Conservation (phyloP, 1,140 invertebrate species). For the Aphelenchoides besseyi region DNA sequence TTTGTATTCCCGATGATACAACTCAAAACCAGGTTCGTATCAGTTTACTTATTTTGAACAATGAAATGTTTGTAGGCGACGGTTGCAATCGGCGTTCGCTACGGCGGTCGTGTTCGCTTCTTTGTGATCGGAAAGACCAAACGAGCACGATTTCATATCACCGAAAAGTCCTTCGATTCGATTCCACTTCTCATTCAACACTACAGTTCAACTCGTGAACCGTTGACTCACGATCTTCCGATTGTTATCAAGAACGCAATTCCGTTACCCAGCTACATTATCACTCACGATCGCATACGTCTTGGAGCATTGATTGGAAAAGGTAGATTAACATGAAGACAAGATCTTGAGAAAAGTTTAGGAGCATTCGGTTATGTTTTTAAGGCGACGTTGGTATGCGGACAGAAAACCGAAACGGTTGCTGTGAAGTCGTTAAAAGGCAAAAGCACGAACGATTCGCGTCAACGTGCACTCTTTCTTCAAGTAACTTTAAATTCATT, state of each 20-base stretch:
- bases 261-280: not conserved
- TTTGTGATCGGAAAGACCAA: conserved; percentile 13
- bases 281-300: conserved; percentile 17
- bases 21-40: not conserved
- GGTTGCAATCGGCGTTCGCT: not conserved
- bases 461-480: conserved; percentile 1
- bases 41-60: not conserved
- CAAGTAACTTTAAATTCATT: not conserved
- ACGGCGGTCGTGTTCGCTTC: conserved; percentile 4
- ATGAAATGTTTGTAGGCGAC: not conserved
- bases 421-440: conserved; percentile 5
- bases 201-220: conserved; percentile 6
- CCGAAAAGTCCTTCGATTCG: conserved; percentile 3
- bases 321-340: too few relatives aligned
- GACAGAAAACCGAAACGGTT: not conserved
- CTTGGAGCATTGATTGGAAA: not conserved
- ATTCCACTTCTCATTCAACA: not conserved
- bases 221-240: not conserved
- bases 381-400: conserved; percentile 6
- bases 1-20: conserved; percentile 13
- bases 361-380: conserved; percentile 18
- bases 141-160: conserved; percentile 3
- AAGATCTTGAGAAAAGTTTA: too few relatives aligned
- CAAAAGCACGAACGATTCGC: not conserved
- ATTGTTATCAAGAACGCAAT: conserved; percentile 10